Conservation (phyloP, 2,888 invertebrate species). For the Branchinecta sandiegonensis region DNA sequence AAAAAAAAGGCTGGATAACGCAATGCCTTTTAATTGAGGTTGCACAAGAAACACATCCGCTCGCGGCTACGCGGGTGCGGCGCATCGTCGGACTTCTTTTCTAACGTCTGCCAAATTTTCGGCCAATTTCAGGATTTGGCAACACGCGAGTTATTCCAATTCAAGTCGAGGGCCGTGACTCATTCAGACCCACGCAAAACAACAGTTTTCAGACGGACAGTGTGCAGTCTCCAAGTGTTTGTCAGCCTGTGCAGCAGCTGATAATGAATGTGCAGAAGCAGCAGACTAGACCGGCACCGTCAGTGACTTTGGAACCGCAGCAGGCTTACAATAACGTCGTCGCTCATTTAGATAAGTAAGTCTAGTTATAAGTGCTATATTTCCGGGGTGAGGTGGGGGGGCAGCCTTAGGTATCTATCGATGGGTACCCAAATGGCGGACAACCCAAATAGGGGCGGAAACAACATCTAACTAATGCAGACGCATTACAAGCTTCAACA, state of each 20-base stretch:
- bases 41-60: too few relatives aligned
- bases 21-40: too few relatives aligned
- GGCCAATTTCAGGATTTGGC: not conserved
- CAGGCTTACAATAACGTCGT: slow-evolving; percentile 29
- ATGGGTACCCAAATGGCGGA: too few relatives aligned
- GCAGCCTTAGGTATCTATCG: too few relatives aligned
- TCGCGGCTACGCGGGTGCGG: too few relatives aligned
- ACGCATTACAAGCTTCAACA: too few relatives aligned
- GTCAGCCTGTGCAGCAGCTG: slow-evolving; percentile 26
- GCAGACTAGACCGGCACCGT: slow-evolving; percentile 37
- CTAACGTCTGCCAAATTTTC: too few relatives aligned
- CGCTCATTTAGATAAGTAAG: slow-evolving; percentile 17
- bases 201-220: slow-evolving; percentile 38
- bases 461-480: too few relatives aligned
- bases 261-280: slow-evolving; percentile 35
- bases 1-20: too few relatives aligned
- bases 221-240: slow-evolving; percentile 30
- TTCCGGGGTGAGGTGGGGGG: too few relatives aligned
- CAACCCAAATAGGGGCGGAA: too few relatives aligned
- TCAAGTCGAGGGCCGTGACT: slow-evolving; percentile 45
- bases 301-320: slow-evolving; percentile 36
- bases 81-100: too few relatives aligned
- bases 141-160: slow-evolving; percentile 31
- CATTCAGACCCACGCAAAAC: slow-evolving; percentile 38
- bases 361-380: slow-evolving; percentile 14